Conservation (phyloP, 1,140 invertebrate species). For the Alviniconcha marisindica region DNA sequence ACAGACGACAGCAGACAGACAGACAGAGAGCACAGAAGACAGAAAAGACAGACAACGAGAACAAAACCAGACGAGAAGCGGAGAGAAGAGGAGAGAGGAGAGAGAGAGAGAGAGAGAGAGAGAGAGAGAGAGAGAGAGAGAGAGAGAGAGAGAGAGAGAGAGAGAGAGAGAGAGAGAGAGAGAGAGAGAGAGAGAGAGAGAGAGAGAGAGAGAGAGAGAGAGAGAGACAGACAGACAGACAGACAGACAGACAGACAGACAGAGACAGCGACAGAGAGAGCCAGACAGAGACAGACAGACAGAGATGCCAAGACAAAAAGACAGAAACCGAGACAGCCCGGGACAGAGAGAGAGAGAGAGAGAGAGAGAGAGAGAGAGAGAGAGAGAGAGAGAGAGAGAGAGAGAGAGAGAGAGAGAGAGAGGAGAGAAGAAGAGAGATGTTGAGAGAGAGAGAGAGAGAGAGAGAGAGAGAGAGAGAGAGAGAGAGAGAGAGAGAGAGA, state of each 20-base stretch:
- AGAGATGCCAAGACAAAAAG: not conserved
- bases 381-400: conserved; percentile 12
- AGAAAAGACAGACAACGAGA: not conserved
- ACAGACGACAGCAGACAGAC: not conserved
- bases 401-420: not conserved
- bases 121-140: too few relatives aligned
- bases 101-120: too few relatives aligned
- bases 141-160: not conserved
- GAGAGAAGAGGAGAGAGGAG: too few relatives aligned
- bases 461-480: too few relatives aligned
- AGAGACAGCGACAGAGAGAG: conserved; percentile 8
- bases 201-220: conserved; percentile 17
- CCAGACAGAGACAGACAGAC: not conserved
- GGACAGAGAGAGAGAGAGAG: not conserved
- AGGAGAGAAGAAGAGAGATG: not conserved
- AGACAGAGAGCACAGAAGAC: not conserved
- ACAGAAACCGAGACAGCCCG: not conserved
- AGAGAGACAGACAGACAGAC: not conserved
- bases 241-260: not conserved
- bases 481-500: too few relatives aligned
- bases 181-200: conserved; percentile 10
- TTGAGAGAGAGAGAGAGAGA: too few relatives aligned
- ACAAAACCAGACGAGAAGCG: too few relatives aligned
- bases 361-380: conserved; percentile 8
- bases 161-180: not conserved